A percentile compares a stretch with the other conserved stretches of the same genome.
Evolutionary conservation across 1,140 invertebrate genomes (phyloP).

Genomic region (Drosophila punjabiensis): DNA sequence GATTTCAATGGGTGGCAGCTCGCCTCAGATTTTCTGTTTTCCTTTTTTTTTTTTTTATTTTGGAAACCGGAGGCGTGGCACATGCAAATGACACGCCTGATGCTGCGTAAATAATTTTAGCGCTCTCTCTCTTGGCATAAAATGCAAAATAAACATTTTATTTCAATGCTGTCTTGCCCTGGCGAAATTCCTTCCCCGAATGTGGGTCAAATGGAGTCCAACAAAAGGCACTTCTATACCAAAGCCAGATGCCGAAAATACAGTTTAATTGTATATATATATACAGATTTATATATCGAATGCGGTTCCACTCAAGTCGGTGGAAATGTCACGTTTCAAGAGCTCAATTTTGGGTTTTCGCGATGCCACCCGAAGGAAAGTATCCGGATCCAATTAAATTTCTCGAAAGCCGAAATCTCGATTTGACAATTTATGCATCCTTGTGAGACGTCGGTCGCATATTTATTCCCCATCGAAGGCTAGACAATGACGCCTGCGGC

Average conservation of each 20-base stretch:
- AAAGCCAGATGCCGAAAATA: slow-evolving; percentile 41
- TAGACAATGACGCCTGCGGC: slow-evolving; percentile 63
- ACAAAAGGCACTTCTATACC: slow-evolving; percentile 12
- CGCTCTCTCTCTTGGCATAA: slow-evolving; percentile 76
- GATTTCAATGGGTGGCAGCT: slow-evolving; percentile 63
- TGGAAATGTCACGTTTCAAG: slow-evolving; percentile 71
- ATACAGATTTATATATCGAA: slow-evolving; percentile 8
- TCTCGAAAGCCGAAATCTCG: slow-evolving; percentile 31
- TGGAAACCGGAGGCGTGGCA: slow-evolving; percentile 53
- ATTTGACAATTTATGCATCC: slow-evolving; percentile 71
- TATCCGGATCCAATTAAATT: slow-evolving; percentile 73
- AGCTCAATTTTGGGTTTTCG: slow-evolving; percentile 72
- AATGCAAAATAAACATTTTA: slow-evolving; percentile 83
- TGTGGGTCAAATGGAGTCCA: slow-evolving; percentile 73
- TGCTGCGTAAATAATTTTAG: slow-evolving; percentile 83
- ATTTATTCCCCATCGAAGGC: slow-evolving; percentile 74
- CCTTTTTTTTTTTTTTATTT: background rate
- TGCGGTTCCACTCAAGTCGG: slow-evolving; percentile 46
- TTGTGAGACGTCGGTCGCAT: slow-evolving; percentile 48
- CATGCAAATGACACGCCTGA: slow-evolving; percentile 82
- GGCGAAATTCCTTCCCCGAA: slow-evolving; percentile 15
- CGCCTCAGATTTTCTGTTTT: slow-evolving; percentile 1
- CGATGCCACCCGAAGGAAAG: slow-evolving; percentile 46
- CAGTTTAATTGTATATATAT: slow-evolving; percentile 53
- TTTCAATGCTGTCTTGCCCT: slow-evolving; percentile 55